Evolutionary conservation across 2,113 vertebrate species (phyloP).

Genomic region (Solea solea): DNA sequence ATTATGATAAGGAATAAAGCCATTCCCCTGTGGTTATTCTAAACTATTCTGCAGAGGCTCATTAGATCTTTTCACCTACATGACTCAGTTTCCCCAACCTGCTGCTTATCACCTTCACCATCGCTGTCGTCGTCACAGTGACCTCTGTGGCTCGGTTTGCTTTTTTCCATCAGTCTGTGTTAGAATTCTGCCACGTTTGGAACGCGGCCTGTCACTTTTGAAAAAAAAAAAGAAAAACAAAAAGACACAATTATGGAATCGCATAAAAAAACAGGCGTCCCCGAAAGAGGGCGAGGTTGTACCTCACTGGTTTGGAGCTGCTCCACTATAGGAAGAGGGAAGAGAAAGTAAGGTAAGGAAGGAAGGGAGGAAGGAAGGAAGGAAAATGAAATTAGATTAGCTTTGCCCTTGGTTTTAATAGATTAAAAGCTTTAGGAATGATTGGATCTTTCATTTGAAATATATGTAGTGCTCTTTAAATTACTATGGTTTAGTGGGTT

Average conservation of each 20-base stretch:
- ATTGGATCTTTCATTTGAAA: constrained; percentile 74
- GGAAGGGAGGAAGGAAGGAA: background rate
- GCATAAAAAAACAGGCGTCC: constrained; percentile 45
- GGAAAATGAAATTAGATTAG: constrained; percentile 66
- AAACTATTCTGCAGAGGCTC: background rate
- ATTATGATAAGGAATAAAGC: background rate
- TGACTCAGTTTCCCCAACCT: too few species aligned
- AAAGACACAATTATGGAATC: constrained; percentile 51
- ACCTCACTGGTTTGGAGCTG: constrained; percentile 47
- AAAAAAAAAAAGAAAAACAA: constrained; percentile 1
- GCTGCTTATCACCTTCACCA: too few species aligned
- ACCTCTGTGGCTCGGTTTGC: background rate
- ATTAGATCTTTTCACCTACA: too few species aligned
- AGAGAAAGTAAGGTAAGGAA: background rate
- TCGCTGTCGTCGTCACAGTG: too few species aligned
- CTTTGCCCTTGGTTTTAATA: constrained; percentile 75
- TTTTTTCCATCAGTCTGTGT: constrained; percentile 4
- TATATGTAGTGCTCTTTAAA: constrained; percentile 45
- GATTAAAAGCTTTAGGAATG: constrained; percentile 72
- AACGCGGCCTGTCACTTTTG: constrained; percentile 22
- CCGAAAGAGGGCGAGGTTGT: constrained; percentile 47
- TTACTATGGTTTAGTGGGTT: too few species aligned
- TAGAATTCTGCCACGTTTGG: constrained; percentile 26
- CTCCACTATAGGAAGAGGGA: constrained; percentile 17
- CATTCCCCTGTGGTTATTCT: background rate